Evolutionary conservation across 2,888 invertebrate genomes (phyloP).

Genomic region (Sympetrum striolatum): DNA sequence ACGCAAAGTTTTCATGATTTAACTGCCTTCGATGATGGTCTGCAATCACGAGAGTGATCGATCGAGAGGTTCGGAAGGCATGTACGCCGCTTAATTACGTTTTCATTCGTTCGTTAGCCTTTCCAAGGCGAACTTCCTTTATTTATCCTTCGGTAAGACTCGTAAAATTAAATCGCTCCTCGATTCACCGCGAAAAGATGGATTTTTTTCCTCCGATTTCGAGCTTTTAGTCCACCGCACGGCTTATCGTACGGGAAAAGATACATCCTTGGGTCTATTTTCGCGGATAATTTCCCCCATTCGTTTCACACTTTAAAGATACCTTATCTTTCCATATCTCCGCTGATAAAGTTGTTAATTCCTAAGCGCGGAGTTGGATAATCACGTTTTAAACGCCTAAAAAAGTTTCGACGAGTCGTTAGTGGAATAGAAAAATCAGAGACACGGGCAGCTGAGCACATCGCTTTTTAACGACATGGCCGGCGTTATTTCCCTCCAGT

Average conservation of each 20-base stretch:
- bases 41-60: not conserved
- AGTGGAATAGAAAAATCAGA: not conserved
- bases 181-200: not conserved
- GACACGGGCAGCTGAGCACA: not conserved
- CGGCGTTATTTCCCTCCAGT: not conserved
- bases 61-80: not conserved
- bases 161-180: not conserved
- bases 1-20: slow-evolving; percentile 12
- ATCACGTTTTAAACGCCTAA: not conserved
- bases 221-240: not conserved
- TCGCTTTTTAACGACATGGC: not conserved
- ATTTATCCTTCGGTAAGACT: not conserved
- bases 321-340: not conserved
- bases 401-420: not conserved
- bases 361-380: not conserved
- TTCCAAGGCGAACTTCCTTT: not conserved
- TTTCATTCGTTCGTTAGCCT: not conserved
- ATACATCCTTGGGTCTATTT: not conserved
- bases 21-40: not conserved
- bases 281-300: not conserved
- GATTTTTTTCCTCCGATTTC: not conserved
- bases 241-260: not conserved
- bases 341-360: not conserved
- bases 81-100: not conserved
- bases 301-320: not conserved